Conservation (phyloP, 2,797 vertebrate genomes). For the Semotilus atromaculatus region DNA sequence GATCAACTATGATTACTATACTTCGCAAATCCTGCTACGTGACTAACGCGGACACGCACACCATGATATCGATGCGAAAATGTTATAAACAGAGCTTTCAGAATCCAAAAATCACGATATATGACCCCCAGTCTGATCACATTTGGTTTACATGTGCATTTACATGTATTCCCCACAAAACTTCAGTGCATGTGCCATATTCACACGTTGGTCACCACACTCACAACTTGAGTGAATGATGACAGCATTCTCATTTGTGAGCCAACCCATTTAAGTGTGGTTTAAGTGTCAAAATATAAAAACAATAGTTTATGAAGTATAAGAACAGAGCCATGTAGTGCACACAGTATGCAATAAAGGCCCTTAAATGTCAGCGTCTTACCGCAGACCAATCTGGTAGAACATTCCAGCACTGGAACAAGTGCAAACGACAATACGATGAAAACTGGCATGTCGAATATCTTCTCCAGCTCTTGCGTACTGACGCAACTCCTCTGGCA, state of each 20-base stretch:
- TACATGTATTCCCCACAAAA: background rate
- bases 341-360: background rate
- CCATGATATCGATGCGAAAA: background rate
- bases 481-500: constrained; percentile 80
- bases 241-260: background rate
- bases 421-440: constrained; percentile 90
- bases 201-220: background rate
- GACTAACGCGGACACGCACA: no score
- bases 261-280: background rate
- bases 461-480: constrained; percentile 92
- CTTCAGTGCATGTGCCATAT: background rate
- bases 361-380: constrained; percentile 50
- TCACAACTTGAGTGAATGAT: background rate
- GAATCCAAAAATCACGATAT: no score
- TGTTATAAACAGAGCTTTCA: background rate
- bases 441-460: constrained; percentile 84
- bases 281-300: background rate
- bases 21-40: background rate
- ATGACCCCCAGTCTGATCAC: no score
- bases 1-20: no score
- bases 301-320: background rate
- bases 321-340: background rate
- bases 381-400: constrained; percentile 87
- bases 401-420: constrained; percentile 93
- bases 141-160: no score